Percentiles rank a stretch among this genome's conserved stretches.
Conservation (phyloP, 1,140 invertebrate genomes). For the Neelides sp. region DNA sequence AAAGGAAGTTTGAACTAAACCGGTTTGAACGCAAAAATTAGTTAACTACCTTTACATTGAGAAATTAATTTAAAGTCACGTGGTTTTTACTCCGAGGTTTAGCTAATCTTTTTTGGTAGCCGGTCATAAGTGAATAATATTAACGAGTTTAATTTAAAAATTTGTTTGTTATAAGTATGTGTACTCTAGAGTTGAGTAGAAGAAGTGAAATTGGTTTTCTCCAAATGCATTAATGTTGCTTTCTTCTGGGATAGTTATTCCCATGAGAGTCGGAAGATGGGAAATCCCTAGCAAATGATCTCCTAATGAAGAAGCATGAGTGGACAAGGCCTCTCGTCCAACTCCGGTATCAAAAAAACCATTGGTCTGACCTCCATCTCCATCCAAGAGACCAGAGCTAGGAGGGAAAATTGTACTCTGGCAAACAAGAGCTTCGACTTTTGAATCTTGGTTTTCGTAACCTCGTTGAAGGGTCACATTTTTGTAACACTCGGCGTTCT, state of each 20-base stretch:
- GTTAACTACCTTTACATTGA: too few relatives aligned
- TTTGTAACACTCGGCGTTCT: conserved; percentile 36
- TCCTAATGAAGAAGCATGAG: conserved; percentile 42
- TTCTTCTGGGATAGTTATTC: conserved; percentile 35
- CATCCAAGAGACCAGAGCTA: conserved; percentile 3
- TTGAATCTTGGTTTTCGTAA: conserved; percentile 16
- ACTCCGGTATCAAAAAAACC: conserved; percentile 26
- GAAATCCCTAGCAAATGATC: conserved; percentile 40
- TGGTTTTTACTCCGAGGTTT: too few relatives aligned
- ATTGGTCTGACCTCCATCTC: conserved; percentile 14
- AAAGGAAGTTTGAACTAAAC: too few relatives aligned
- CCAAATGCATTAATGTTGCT: conserved; percentile 30
- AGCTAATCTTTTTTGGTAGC: too few relatives aligned
- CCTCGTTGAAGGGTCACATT: conserved; percentile 27
- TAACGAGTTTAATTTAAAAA: too few relatives aligned
- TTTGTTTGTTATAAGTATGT: too few relatives aligned
- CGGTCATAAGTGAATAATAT: too few relatives aligned
- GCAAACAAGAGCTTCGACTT: conserved; percentile 38
- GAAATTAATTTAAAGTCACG: too few relatives aligned
- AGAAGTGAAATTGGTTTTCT: conserved; percentile 37
- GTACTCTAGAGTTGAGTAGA: conserved; percentile 38
- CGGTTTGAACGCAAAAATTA: too few relatives aligned
- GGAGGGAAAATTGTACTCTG: conserved; percentile 41
- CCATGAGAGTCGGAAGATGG: conserved; percentile 32
- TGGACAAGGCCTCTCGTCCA: conserved; percentile 34